Evolutionary conservation across 1,140 invertebrate genomes (phyloP).

Genomic region (Drosophila bocki): DNA sequence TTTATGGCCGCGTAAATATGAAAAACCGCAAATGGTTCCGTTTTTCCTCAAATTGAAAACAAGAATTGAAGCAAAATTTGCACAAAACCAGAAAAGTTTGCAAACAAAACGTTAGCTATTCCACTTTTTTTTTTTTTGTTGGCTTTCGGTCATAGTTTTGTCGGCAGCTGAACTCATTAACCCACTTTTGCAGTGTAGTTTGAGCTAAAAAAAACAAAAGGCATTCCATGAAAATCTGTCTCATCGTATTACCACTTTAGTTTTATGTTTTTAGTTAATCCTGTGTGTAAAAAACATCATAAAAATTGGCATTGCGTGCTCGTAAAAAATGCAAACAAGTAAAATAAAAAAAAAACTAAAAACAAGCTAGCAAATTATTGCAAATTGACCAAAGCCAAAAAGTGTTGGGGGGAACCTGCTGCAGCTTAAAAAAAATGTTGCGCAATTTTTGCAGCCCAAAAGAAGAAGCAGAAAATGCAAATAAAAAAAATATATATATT

Average conservation of each 20-base stretch:
- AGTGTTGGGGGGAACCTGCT: slow-evolving; percentile 48
- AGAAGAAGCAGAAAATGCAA: slow-evolving; percentile 41
- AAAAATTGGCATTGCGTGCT: slow-evolving; percentile 37
- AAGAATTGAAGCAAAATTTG: slow-evolving; percentile 28
- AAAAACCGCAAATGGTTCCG: slow-evolving; percentile 52
- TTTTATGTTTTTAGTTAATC: slow-evolving; percentile 37
- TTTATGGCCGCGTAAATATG: slow-evolving; percentile 18
- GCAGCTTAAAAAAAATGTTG: slow-evolving; percentile 36
- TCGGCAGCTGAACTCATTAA: slow-evolving; percentile 73
- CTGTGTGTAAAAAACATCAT: slow-evolving; percentile 29
- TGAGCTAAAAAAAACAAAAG: slow-evolving; percentile 47
- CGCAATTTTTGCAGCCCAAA: slow-evolving; percentile 56
- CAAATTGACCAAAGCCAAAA: slow-evolving; percentile 49
- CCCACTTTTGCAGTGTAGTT: slow-evolving; percentile 57
- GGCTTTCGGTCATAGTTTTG: slow-evolving; percentile 2
- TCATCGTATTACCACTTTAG: slow-evolving; percentile 50
- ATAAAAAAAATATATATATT: slow-evolving; percentile 23
- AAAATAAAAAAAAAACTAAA: slow-evolving; percentile 6
- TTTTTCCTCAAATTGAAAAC: slow-evolving; percentile 53
- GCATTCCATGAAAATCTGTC: slow-evolving; percentile 49
- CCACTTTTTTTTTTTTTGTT: slow-evolving; percentile 19
- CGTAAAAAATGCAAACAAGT: slow-evolving; percentile 30
- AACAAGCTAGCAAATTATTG: slow-evolving; percentile 41
- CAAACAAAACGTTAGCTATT: slow-evolving; percentile 33
- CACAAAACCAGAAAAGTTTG: slow-evolving; percentile 30